phyloP scores from a whole-genome alignment of 2,888 invertebrate genomes.

The Hirtodrosophila cameraria region DNA sequence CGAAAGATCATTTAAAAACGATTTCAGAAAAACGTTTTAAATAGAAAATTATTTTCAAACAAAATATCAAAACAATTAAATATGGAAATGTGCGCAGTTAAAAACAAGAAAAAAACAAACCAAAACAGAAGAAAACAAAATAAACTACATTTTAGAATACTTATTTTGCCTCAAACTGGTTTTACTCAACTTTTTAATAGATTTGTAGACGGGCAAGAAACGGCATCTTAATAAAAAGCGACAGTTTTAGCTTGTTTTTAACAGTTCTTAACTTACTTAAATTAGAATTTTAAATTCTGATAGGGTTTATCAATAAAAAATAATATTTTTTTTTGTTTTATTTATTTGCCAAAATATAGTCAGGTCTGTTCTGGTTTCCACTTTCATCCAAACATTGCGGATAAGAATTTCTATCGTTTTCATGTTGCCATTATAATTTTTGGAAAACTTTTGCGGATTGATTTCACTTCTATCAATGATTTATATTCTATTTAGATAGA shows the following conservation, averaged over 20 bases:
- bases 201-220: background rate
- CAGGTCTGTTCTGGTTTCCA: too few species aligned
- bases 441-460: too few species aligned
- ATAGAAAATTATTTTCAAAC: slow-evolving; percentile 15
- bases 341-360: too few species aligned
- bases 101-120: slow-evolving; percentile 11
- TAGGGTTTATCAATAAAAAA: too few species aligned
- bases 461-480: too few species aligned
- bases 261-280: slow-evolving; percentile 18
- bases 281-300: slow-evolving; percentile 2
- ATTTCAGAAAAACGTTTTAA: slow-evolving; percentile 41
- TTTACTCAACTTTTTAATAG: slow-evolving; percentile 3
- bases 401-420: too few species aligned
- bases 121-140: slow-evolving; percentile 5
- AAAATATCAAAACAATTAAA: slow-evolving; percentile 32
- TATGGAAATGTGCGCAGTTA: slow-evolving; percentile 42
- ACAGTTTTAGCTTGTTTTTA: slow-evolving; percentile 10
- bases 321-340: too few species aligned
- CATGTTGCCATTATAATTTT: too few species aligned
- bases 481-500: too few species aligned
- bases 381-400: too few species aligned
- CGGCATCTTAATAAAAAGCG: slow-evolving; percentile 8
- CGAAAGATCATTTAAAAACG: slow-evolving; percentile 41
- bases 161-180: slow-evolving; percentile 12
- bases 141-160: background rate